Evolutionary conservation across 1,140 invertebrate genomes (phyloP), one percentile per base, ranked within the genome.

Genomic region (Brachionus angularis): DNA sequence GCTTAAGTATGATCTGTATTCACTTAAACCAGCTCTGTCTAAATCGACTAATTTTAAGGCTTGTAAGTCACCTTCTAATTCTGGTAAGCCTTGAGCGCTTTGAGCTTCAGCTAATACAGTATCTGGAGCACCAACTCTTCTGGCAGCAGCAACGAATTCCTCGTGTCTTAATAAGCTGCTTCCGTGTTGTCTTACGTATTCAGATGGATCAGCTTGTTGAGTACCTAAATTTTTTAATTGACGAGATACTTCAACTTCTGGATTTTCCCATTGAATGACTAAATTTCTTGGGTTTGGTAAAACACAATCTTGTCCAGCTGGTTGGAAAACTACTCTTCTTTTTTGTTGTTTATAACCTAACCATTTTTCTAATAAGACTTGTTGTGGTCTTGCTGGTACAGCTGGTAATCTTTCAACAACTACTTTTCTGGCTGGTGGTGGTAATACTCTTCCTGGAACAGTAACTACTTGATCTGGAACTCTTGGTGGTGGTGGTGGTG

Each of bases 231-330:
- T 58, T 53, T 47, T 55, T 7, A 46, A 23, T 21, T 12, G 3
- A 25, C 46, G 23, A 7, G 3, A 8, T n/a, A 55, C 52, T 36
- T 71, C 52, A 31, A 71, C 70, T 55, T 71, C 50, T 14, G 70
- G 70, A 31, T 33, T 16, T 8, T 53, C 36, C 70, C 70, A 71
- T 36, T 71, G 44, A 58, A 71, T 71, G 16, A 71, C 34, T 10
- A 53, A 14, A 61, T 71, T 71, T 46, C 34, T 55, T 25, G 46
- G 34, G 58, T 39, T 44, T 33, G 36, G 23, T 25, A 49, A 23
- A 10, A 34, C 34, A n/a, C 52, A 55, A 12, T 53, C 29, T 36
- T 21, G 18, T 12, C 39, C 46, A 23, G 71, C 50, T 49, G 14
- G 7, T 31, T 72, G 42, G 33, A 42, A 36, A 62, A 72, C 18